Evolutionary conservation across 2,113 vertebrate genomes (phyloP).

Genomic region (Siniperca knerii): DNA sequence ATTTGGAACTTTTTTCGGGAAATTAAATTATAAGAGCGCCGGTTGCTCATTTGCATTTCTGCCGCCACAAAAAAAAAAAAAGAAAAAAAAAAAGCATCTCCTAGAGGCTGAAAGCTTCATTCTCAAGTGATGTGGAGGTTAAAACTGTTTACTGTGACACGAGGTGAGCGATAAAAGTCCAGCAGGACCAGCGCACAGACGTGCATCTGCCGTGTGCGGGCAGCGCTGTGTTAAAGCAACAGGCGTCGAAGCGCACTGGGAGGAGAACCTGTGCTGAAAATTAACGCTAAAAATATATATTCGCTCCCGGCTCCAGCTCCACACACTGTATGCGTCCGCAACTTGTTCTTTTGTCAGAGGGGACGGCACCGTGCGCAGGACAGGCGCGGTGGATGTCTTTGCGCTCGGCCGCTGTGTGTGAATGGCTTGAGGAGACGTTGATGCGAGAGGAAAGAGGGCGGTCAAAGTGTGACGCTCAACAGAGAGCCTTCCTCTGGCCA

Average conservation of each 20-base stretch:
- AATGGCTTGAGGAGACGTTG: constrained; percentile 14
- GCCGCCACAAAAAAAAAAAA: not conserved
- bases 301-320: too few species aligned
- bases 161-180: not conserved
- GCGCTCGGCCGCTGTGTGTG: constrained; percentile 42
- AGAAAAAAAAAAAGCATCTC: not conserved
- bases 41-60: constrained; percentile 46
- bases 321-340: not conserved
- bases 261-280: not conserved
- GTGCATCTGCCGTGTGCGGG: constrained; percentile 35
- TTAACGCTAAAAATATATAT: not conserved
- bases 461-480: constrained; percentile 59
- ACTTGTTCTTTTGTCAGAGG: not conserved
- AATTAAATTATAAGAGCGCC: constrained; percentile 36
- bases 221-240: constrained; percentile 54
- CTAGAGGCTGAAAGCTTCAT: not conserved
- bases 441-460: constrained; percentile 65
- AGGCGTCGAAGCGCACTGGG: constrained; percentile 29
- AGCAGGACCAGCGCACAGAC: not conserved
- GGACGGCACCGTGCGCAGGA: not conserved
- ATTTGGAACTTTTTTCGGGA: constrained; percentile 42
- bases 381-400: constrained; percentile 29
- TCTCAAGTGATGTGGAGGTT: not conserved
- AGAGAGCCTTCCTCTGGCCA: constrained; percentile 4
- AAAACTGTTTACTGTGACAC: not conserved